phyloP scores from a whole-genome alignment of 2,888 invertebrate species.

The Idaea straminata region DNA sequence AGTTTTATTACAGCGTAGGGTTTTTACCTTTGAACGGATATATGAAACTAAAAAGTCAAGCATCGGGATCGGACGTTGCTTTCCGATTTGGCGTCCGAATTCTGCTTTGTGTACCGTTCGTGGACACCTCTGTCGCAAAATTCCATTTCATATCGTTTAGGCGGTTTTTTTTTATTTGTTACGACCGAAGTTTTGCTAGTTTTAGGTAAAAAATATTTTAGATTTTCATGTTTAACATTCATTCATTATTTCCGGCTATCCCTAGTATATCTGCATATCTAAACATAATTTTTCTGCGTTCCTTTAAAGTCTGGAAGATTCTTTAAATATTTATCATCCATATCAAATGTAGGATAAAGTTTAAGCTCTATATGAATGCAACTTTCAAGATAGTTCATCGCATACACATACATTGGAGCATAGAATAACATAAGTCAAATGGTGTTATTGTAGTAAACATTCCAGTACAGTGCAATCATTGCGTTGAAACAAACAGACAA shows the following conservation, averaged over 20 bases:
- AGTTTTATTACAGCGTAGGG: neutral
- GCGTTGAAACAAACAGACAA: constrained; percentile 31
- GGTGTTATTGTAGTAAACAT: neutral
- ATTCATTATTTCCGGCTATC: too few species aligned
- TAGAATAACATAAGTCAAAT: neutral
- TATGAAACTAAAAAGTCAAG: neutral
- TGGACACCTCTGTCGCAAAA: neutral
- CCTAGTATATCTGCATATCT: too few species aligned
- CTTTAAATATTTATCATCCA: neutral
- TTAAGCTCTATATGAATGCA: neutral
- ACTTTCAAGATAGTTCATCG: neutral
- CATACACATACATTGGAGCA: neutral
- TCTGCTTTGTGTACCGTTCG: neutral
- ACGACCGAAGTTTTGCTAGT: neutral
- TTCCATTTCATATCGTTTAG: neutral
- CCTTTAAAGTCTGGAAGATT: neutral
- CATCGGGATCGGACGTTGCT: neutral
- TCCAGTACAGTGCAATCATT: constrained; percentile 3
- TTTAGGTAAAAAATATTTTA: too few species aligned
- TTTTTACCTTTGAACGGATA: neutral
- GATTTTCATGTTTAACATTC: too few species aligned
- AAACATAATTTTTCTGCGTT: neutral
- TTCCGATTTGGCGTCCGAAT: neutral
- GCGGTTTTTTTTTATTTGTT: neutral
- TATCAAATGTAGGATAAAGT: neutral